Percentiles rank a stretch among this genome's conserved stretches.
Conservation (phyloP, 2,888 invertebrate genomes). For the Macrosiphum euphorbiae region DNA sequence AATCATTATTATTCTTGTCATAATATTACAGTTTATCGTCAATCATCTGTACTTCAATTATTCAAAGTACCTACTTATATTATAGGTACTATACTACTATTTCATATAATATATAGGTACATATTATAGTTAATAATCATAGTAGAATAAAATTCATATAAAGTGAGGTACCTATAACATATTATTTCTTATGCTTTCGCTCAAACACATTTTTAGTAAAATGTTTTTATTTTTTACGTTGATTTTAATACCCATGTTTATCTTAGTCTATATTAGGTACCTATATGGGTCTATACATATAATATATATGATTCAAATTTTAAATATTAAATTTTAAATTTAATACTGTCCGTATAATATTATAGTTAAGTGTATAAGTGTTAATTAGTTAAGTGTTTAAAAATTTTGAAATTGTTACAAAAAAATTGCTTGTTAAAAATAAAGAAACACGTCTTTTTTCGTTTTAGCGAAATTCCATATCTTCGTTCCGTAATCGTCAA, state of each 20-base stretch:
- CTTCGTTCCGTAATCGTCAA: no score
- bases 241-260: neutral
- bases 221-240: neutral
- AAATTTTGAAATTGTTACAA: no score
- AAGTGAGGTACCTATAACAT: neutral
- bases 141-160: neutral
- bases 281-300: no score
- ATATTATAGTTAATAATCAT: neutral
- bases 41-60: neutral
- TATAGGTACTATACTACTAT: neutral
- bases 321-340: no score
- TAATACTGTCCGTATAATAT: no score
- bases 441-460: no score
- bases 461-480: no score
- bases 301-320: no score
- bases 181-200: neutral
- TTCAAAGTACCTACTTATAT: neutral
- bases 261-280: neutral
- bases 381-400: no score
- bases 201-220: neutral
- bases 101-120: neutral
- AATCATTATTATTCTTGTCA: neutral
- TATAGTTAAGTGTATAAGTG: no score
- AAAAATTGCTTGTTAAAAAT: no score
- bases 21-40: neutral